Conservation (phyloP, 2,797 vertebrate genomes). For the Neopelma chrysocephalum region DNA sequence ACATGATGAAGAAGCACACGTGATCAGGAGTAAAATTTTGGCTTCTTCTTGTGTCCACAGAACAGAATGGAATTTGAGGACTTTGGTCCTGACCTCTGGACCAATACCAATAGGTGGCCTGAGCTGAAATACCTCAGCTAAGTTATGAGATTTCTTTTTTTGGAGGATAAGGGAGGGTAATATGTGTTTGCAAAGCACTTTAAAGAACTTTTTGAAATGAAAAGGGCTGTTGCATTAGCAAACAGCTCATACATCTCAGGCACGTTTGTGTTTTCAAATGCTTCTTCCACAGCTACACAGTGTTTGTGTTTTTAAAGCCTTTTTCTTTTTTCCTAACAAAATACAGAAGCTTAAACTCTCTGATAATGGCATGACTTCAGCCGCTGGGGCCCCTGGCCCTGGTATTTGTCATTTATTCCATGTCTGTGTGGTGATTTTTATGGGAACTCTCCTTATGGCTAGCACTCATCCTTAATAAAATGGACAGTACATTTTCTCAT, state of each 20-base stretch:
- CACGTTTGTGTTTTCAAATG: background rate
- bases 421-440: background rate
- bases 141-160: background rate
- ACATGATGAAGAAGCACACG: background rate
- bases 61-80: background rate
- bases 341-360: background rate
- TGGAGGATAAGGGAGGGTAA: too few species aligned
- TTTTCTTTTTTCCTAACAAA: background rate
- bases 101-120: background rate
- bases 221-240: background rate
- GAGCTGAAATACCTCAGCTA: background rate
- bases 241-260: background rate
- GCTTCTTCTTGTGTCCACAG: background rate
- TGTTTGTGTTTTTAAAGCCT: background rate
- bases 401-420: background rate
- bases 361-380: background rate
- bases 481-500: slow-evolving; percentile 11
- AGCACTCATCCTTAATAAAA: background rate
- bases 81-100: background rate
- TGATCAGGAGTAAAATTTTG: background rate
- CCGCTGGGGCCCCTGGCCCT: background rate
- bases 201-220: background rate
- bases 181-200: background rate
- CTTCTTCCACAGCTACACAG: background rate
- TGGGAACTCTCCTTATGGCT: background rate